Percentiles rank a stretch among this genome's conserved stretches.
phyloP scores from a whole-genome alignment of 2,113 vertebrate species.

The Strix aluco region DNA sequence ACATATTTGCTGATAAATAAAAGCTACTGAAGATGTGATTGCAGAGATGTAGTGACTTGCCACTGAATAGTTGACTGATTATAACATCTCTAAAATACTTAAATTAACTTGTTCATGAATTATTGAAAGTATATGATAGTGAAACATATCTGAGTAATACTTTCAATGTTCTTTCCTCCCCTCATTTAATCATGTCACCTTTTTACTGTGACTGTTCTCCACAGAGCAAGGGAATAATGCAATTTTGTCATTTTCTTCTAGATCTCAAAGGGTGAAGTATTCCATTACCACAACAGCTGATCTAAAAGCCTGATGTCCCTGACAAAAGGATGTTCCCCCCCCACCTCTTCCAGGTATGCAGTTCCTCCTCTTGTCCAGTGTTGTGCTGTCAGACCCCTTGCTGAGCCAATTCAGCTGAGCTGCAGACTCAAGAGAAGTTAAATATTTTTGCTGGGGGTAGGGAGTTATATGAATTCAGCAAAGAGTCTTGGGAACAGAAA shows the following conservation, averaged over 20 bases:
- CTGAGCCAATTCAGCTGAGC: not conserved
- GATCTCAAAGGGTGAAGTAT: not conserved
- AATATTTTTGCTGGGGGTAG: not conserved
- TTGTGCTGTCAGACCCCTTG: not conserved
- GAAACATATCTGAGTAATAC: not conserved
- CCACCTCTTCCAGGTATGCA: not conserved
- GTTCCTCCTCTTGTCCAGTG: not conserved
- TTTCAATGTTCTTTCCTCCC: not conserved
- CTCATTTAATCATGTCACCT: not conserved
- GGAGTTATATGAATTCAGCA: not conserved
- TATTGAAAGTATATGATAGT: not conserved
- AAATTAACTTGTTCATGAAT: not conserved
- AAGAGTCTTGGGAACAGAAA: not conserved
- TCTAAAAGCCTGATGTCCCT: not conserved
- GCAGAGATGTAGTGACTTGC: not conserved
- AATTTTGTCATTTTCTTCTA: not conserved
- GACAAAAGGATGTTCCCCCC: not conserved
- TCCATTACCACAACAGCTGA: not conserved
- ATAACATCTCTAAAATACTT: not conserved
- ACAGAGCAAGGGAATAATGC: not conserved
- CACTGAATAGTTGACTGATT: constrained; percentile 6
- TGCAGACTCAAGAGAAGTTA: not conserved
- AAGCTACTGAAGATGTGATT: not conserved
- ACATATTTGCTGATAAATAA: not conserved
- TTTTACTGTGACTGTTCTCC: not conserved